Conservation (phyloP, 2,797 vertebrate genomes). For the Melanogrammus aeglefinus region DNA sequence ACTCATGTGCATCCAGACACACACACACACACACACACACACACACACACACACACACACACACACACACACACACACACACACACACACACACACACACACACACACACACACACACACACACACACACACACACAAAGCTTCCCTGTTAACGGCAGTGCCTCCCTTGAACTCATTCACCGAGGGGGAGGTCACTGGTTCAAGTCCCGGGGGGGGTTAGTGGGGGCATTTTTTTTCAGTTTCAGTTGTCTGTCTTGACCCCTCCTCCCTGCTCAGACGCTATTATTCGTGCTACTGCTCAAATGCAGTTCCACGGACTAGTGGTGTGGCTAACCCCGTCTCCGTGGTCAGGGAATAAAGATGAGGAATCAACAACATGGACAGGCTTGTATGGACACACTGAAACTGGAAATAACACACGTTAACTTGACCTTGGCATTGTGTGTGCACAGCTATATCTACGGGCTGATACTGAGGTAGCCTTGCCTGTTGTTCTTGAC, state of each 20-base stretch:
- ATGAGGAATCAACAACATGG: not conserved
- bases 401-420: not conserved
- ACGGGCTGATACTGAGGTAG: not conserved
- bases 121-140: not conserved
- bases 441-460: not conserved
- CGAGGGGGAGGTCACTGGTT: constrained; percentile 69
- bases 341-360: not conserved
- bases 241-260: not conserved
- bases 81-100: too few relatives aligned
- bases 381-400: too few relatives aligned
- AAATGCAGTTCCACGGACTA: not conserved
- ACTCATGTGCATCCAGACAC: not conserved
- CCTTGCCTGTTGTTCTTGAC: not conserved
- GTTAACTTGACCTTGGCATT: not conserved
- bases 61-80: too few relatives aligned
- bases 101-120: too few relatives aligned
- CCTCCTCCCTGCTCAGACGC: not conserved
- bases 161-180: constrained; percentile 74
- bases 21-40: too few relatives aligned
- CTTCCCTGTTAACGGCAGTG: constrained; percentile 49
- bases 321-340: not conserved
- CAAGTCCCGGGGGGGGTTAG: constrained; percentile 71
- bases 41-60: too few relatives aligned
- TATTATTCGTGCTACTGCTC: not conserved
- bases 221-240: constrained; percentile 30